Evolutionary conservation across 2,113 vertebrate genomes (phyloP), one percentile per base, ranked within the genome.

Genomic region (Cynopterus brachyotis): DNA sequence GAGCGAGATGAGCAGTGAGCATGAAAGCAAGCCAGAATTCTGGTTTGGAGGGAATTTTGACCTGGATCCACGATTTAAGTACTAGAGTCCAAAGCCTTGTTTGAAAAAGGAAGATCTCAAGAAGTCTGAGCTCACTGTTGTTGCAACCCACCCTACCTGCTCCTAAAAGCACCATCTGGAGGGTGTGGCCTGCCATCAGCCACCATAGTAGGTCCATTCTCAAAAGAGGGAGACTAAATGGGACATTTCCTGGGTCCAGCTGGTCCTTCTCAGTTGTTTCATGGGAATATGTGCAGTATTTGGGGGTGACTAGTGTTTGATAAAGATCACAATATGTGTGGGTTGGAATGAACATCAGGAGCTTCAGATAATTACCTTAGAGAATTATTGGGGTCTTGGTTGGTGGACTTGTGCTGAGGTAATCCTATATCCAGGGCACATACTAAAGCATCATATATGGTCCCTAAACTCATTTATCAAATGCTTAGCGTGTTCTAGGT

Each of bases 21-120:
- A 69, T 50, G 40, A 62, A 76, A 5, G 3, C 19, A 32, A 81
- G 32, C 35, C 45, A 72, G 55, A 92, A 90, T 90, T 96, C n/a
- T 87, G n/a, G 35, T 85, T 95, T 55, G n/a, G 19, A 82, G 53
- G 87, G 28, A 94, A 59, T 37, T 53, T 12, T 88, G 59, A 95
- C 82, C 66, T 96, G 59, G n/a, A 90, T 30, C 59, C 19, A 89
- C 40, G 22, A 28, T 76, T 62, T 70, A 80, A 93, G 13, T n/a
- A 76, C 57, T 90, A 60, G 60, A 42, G 45, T 87, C 20, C n/a
- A 75, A 72, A 89, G 57, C n/a, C 45, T 70, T 70, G 4, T 95
- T 79, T 73, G 13, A 72, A 89, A 86, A 94, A 89, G 45, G n/a
- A 94, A 70, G 50, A 40, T 19, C 6, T 9, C 40, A 64, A 15